Evolutionary conservation across 2,888 invertebrate species (phyloP).

Genomic region (Drosophila greeni): DNA sequence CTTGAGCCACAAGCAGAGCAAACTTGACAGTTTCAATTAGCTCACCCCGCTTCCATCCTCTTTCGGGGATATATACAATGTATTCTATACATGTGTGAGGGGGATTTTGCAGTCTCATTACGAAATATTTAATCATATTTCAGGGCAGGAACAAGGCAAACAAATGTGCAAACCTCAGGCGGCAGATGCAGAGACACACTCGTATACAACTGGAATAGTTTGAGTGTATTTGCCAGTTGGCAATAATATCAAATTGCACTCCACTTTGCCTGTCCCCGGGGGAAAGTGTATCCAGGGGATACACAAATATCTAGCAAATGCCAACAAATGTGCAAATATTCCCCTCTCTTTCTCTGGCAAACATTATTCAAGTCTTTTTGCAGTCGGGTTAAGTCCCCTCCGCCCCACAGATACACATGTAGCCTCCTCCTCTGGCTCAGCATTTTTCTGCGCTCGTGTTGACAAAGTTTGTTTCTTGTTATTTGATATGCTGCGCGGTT

Average conservation of each 20-base stretch:
- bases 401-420: not conserved
- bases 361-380: conserved; percentile 71
- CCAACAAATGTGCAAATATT: conserved; percentile 69
- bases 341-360: conserved; percentile 35
- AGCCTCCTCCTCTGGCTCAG: conserved; percentile 35
- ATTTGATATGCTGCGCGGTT: conserved; percentile 70
- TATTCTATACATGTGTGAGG: not conserved
- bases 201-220: conserved; percentile 28
- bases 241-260: conserved; percentile 75
- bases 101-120: conserved; percentile 68
- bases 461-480: conserved; percentile 64
- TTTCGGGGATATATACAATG: not conserved
- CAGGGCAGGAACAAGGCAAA: conserved; percentile 49
- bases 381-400: conserved; percentile 31
- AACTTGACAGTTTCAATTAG: conserved; percentile 53
- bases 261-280: conserved; percentile 39
- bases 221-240: conserved; percentile 72
- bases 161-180: conserved; percentile 56
- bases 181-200: conserved; percentile 11
- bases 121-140: conserved; percentile 73
- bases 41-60: conserved; percentile 18
- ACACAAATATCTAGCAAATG: conserved; percentile 68
- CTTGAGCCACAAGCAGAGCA: conserved; percentile 40
- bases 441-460: conserved; percentile 51
- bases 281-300: conserved; percentile 46